These are phyloP conservation scores for Nysson spinosus DNA, from an alignment of 2,888 invertebrate species.

Conservation along the genomic window DNA sequence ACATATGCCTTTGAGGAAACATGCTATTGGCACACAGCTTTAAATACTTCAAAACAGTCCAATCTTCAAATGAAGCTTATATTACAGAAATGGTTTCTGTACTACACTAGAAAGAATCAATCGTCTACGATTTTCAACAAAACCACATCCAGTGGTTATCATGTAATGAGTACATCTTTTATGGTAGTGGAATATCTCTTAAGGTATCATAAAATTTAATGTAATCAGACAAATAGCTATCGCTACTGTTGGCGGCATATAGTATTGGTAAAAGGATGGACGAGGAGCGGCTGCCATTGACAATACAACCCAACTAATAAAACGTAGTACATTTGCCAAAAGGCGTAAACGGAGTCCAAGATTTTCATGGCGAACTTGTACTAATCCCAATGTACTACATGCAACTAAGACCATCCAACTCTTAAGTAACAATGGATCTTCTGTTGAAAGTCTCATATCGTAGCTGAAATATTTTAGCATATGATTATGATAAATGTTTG, in stretches of 20 bases:
- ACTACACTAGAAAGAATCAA: too few relatives aligned
- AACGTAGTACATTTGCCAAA: conserved; percentile 63
- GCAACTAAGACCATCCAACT: conserved; percentile 69
- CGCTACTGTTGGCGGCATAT: conserved; percentile 68
- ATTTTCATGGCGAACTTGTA: conserved; percentile 60
- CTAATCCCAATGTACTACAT: conserved; percentile 65
- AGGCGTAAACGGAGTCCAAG: conserved; percentile 49
- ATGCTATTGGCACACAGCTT: too few relatives aligned
- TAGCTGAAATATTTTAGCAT: conserved; percentile 59
- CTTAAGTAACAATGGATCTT: conserved; percentile 67
- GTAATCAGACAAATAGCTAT: conserved; percentile 53
- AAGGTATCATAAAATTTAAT: conserved; percentile 55
- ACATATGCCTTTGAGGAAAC: too few relatives aligned
- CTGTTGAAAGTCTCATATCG: conserved; percentile 66
- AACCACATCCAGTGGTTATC: too few relatives aligned
- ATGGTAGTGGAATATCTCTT: conserved; percentile 1
- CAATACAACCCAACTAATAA: conserved; percentile 67
- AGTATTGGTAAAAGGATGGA: conserved; percentile 70
- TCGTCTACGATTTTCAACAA: too few relatives aligned
- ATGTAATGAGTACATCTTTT: neutral
- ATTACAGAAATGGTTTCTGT: neutral
- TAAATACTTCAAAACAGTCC: too few relatives aligned
- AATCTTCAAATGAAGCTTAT: too few relatives aligned
- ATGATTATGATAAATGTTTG: conserved; percentile 1
- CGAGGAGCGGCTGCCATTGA: conserved; percentile 60